These are phyloP conservation scores for Leuciscus waleckii DNA, from an alignment of 2,797 vertebrate species.

Conservation along the genomic window DNA sequence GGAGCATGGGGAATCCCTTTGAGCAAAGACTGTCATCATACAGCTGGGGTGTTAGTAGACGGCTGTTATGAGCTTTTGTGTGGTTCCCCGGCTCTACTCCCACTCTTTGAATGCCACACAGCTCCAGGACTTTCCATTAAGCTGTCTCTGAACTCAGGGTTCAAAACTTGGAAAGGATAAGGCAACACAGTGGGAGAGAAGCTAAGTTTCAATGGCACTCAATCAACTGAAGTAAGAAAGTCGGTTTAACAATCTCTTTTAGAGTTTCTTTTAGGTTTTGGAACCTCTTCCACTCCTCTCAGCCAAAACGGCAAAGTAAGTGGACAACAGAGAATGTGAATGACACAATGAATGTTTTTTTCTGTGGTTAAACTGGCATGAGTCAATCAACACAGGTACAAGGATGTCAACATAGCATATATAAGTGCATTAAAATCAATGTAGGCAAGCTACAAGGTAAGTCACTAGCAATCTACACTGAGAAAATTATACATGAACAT, in stretches of 20 bases:
- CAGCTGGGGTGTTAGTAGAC: background rate
- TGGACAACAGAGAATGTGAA: background rate
- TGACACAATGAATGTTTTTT: no score
- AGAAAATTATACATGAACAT: no score
- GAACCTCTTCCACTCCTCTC: conserved; percentile 51
- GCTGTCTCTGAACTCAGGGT: conserved; percentile 75
- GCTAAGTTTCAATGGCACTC: conserved; percentile 70
- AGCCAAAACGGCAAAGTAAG: background rate
- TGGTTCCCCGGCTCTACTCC: background rate
- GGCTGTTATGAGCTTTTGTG: conserved; percentile 20
- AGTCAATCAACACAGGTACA: background rate
- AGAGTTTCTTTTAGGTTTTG: conserved; percentile 40
- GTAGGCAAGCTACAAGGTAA: no score
- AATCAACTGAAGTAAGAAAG: conserved; percentile 50
- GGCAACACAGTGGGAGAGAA: conserved; percentile 70
- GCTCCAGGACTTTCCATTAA: conserved; percentile 74
- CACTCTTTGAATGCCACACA: conserved; percentile 47
- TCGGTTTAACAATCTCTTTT: conserved; percentile 63
- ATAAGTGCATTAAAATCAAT: background rate
- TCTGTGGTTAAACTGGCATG: background rate
- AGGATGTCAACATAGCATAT: background rate
- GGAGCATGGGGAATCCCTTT: conserved; percentile 24
- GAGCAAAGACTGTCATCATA: conserved; percentile 32
- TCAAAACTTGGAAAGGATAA: conserved; percentile 76
- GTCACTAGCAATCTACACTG: no score